phyloP scores from a whole-genome alignment of 2,888 invertebrate genomes.

The Oscheius sp. region DNA sequence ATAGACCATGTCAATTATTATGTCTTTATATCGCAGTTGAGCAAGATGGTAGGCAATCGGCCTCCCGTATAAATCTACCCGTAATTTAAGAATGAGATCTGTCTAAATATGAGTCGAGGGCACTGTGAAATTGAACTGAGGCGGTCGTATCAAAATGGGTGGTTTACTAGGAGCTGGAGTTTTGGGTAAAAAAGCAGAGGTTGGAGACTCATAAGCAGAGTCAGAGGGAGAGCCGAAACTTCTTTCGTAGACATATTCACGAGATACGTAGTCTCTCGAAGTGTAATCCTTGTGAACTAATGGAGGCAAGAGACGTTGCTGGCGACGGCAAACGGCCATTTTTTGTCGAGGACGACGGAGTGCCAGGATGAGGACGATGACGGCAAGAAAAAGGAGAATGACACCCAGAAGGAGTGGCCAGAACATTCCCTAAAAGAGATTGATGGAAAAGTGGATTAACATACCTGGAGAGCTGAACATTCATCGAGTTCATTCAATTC shows the following conservation, averaged over 20 bases:
- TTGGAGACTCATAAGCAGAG: slow-evolving; percentile 49
- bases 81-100: slow-evolving; percentile 3
- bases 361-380: slow-evolving; percentile 44
- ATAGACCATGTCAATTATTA: too few relatives aligned
- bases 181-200: slow-evolving; percentile 46
- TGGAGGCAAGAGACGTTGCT: slow-evolving; percentile 41
- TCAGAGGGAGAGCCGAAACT: slow-evolving; percentile 35
- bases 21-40: too few relatives aligned
- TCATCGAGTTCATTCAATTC: slow-evolving; percentile 29
- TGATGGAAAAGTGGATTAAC: neutral
- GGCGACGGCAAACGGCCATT: slow-evolving; percentile 30
- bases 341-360: slow-evolving; percentile 36
- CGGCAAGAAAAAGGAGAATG: slow-evolving; percentile 44
- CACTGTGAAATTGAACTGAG: slow-evolving; percentile 15
- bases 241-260: slow-evolving; percentile 33
- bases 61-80: too few relatives aligned
- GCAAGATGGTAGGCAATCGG: too few relatives aligned
- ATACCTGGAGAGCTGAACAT: slow-evolving; percentile 38
- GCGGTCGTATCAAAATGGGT: slow-evolving; percentile 23
- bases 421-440: slow-evolving; percentile 34
- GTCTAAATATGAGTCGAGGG: slow-evolving; percentile 21
- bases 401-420: slow-evolving; percentile 44
- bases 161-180: slow-evolving; percentile 42
- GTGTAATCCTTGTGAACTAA: slow-evolving; percentile 45
- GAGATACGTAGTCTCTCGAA: slow-evolving; percentile 37